Evolutionary conservation across 2,113 vertebrate species (phyloP).

Genomic region (Ammospiza nelsoni): DNA sequence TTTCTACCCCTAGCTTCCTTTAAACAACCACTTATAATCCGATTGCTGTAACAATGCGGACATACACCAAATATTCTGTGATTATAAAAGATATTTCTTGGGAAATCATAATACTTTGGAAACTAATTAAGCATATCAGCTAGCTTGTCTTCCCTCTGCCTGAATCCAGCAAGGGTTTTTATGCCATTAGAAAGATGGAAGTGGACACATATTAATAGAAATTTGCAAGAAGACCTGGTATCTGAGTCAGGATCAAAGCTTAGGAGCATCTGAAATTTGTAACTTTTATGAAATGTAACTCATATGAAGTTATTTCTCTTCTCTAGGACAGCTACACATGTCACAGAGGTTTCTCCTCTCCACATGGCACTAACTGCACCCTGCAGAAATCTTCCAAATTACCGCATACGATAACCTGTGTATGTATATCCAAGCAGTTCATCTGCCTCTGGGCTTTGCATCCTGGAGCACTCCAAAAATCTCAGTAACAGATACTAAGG

Average conservation of each 20-base stretch:
- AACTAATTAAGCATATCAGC: background rate
- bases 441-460: background rate
- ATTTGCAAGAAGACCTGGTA: background rate
- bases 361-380: rapidly evolving
- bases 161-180: background rate
- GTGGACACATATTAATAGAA: background rate
- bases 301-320: background rate
- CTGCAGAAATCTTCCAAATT: background rate
- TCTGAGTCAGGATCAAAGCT: background rate
- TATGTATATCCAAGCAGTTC: background rate
- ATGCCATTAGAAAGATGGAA: background rate
- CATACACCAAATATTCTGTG: background rate
- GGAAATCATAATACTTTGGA: background rate
- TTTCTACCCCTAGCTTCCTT: background rate
- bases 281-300: background rate
- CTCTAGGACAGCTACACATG: background rate
- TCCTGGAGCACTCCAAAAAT: background rate
- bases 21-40: background rate
- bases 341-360: background rate
- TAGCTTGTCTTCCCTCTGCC: background rate
- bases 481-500: background rate
- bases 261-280: background rate
- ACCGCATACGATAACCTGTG: rapidly evolving
- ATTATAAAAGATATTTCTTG: background rate
- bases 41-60: background rate